Conservation (phyloP, 2,797 vertebrate species). For the Notamacropus eugenii region DNA sequence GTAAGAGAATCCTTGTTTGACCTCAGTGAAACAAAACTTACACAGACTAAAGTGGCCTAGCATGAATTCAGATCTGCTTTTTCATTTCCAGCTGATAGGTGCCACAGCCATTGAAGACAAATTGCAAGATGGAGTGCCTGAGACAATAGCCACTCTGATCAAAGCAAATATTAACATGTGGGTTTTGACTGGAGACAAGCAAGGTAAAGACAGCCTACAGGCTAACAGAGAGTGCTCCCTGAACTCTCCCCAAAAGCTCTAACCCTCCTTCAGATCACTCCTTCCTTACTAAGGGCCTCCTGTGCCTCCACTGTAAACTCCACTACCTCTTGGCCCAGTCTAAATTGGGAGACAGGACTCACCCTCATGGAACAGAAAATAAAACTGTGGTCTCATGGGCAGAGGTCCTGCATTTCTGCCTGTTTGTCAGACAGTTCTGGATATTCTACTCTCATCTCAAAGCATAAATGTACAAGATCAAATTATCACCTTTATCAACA, state of each 20-base stretch:
- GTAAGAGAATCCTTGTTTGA: neutral
- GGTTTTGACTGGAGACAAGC: constrained; percentile 97
- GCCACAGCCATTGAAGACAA: constrained; percentile 97
- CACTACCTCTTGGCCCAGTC: neutral
- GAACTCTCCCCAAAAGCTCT: neutral
- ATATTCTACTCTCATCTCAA: neutral
- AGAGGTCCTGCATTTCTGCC: neutral
- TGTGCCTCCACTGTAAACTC: neutral
- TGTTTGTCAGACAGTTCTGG: neutral
- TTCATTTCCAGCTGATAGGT: constrained; percentile 89
- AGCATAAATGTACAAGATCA: neutral
- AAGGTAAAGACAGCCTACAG: constrained; percentile 86
- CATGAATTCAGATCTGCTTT: neutral
- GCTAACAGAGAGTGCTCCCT: neutral
- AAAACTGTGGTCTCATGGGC: neutral
- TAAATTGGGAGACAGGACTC: neutral
- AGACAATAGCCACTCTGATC: constrained; percentile 92
- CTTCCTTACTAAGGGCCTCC: neutral
- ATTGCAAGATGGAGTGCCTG: constrained; percentile 94
- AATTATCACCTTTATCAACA: neutral
- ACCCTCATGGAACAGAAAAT: neutral
- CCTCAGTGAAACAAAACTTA: neutral
- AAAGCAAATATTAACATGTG: constrained; percentile 95
- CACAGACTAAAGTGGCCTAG: neutral
- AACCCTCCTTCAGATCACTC: neutral